Evolutionary conservation across 2,113 vertebrate species (phyloP), one percentile per base, ranked within the genome.

Genomic region (Spizaetus ornatus): DNA sequence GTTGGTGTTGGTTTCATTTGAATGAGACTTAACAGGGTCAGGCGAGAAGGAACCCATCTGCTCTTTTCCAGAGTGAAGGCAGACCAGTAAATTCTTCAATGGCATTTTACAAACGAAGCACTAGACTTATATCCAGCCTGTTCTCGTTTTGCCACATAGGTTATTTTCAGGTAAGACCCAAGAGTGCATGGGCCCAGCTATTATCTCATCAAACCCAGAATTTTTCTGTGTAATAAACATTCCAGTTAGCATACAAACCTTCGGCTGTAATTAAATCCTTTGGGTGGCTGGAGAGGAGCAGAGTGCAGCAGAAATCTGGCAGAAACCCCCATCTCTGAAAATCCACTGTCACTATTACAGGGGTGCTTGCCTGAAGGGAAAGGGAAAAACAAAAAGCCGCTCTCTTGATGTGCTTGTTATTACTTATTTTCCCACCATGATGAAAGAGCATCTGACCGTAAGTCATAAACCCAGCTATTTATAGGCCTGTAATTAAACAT

Each of bases 401-500:
- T 71, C 42, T 55, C 65, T 42, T 8, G 14, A 34, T 23, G 31
- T 32, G 48, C 73, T 69, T 65, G 69, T 52, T 85, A 31, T 58
- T 61, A 27, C 58, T 69, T 10, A 34, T 36, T 65, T 66, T 92
- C 71, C 48, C 71, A 22, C 20, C 10, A 3, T 3, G 66, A 77
- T 10, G 90, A 61, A 36, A 73, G 71, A 95, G 88, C 96, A 88
- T 82, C 94, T 95, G 93, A 93, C 71, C 76, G 2, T 16, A 20
- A 86, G 58, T 59, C 88, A 66, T 1, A 43, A 79, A 48, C 48
- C 27, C 71, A 31, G 90, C 93, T 96, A 92, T 97, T 96, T 90
- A 89, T 92, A 93, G 95, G 76, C 26, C 83, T 93, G 86, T 73
- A 92, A 96, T 97, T 92, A 95, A 95, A 86, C 94, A 40, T 14